phyloP scores from a whole-genome alignment of 2,113 vertebrate species.

The Herpetotheres cachinnans region DNA sequence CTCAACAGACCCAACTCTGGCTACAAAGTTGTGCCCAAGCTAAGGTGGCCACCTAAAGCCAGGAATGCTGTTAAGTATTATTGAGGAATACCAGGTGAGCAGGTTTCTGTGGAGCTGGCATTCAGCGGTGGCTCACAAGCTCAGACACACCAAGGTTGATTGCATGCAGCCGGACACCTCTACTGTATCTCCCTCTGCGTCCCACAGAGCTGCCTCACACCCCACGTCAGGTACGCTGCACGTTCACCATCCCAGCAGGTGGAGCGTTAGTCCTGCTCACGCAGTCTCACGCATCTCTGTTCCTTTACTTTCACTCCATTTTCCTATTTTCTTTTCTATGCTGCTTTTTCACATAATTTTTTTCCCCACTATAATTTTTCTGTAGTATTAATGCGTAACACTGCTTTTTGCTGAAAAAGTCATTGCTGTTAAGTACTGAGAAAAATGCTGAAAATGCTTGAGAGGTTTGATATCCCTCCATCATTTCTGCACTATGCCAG shows the following conservation, averaged over 20 bases:
- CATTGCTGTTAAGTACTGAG: not conserved
- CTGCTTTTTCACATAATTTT: not conserved
- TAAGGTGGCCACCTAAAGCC: not conserved
- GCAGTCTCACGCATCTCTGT: not conserved
- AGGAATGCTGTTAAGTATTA: not conserved
- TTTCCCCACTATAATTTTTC: not conserved
- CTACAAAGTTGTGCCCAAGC: not conserved
- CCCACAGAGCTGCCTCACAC: not conserved
- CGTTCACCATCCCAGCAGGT: rapidly evolving
- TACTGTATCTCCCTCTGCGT: not conserved
- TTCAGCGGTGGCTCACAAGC: not conserved
- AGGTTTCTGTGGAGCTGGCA: not conserved
- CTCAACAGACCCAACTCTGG: not conserved
- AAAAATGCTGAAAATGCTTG: not conserved
- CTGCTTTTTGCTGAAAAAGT: not conserved
- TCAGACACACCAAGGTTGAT: not conserved
- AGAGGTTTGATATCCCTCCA: not conserved
- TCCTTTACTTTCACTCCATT: constrained; percentile 20
- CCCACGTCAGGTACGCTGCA: not conserved
- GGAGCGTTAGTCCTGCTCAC: not conserved
- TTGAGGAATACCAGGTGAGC: not conserved
- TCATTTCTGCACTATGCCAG: not conserved
- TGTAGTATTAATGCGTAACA: not conserved
- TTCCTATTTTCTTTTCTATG: not conserved
- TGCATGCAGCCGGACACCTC: not conserved